Evolutionary conservation across 2,888 invertebrate species (phyloP).

Genomic region (Hirudinaria manillensis): DNA sequence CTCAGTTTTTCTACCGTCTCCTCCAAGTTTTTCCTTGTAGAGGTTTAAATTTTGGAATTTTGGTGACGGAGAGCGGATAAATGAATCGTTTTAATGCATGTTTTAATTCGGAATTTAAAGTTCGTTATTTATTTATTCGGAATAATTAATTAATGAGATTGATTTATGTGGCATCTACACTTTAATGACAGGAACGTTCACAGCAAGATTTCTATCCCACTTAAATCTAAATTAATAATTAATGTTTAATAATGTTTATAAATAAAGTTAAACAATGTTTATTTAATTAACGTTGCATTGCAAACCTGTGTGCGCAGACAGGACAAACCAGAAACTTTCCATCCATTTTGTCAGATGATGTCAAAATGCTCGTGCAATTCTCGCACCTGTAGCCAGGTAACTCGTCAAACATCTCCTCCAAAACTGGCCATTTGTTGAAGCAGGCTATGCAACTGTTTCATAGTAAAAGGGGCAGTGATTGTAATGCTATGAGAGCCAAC

Average conservation of each 20-base stretch:
- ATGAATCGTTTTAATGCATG: background rate
- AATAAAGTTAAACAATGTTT: too few relatives aligned
- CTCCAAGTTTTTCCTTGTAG: conserved; percentile 30
- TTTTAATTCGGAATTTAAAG: background rate
- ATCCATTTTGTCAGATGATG: conserved; percentile 15
- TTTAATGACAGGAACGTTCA: too few relatives aligned
- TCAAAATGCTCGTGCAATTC: conserved; percentile 31
- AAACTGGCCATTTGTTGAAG: conserved; percentile 46
- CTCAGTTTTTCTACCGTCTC: conserved; percentile 39
- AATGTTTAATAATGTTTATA: too few relatives aligned
- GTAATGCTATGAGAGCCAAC: too few relatives aligned
- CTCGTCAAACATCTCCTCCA: conserved; percentile 37
- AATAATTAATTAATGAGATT: background rate
- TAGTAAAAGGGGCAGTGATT: background rate
- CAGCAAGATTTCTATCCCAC: too few relatives aligned
- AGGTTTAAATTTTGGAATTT: background rate
- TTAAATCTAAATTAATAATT: too few relatives aligned
- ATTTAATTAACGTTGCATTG: too few relatives aligned
- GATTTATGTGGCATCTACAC: too few relatives aligned
- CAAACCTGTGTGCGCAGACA: conserved; percentile 2
- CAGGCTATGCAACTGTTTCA: conserved; percentile 46
- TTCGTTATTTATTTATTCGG: background rate
- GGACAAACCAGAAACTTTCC: background rate
- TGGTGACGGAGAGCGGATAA: background rate
- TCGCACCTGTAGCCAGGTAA: conserved; percentile 35